Evolutionary conservation across 2,888 invertebrate species (phyloP).

Genomic region (Morpho achilles): DNA sequence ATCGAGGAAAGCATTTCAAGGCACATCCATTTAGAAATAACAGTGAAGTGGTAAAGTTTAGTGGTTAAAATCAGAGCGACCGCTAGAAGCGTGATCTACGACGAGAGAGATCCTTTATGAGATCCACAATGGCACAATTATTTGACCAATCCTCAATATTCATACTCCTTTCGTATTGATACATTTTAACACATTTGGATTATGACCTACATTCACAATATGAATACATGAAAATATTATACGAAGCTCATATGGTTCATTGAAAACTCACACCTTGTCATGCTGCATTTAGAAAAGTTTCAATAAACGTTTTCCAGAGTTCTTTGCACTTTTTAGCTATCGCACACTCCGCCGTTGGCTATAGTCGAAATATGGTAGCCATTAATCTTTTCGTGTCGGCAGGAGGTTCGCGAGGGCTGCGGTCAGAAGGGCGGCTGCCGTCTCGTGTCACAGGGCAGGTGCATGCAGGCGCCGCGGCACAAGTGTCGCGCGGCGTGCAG

Average conservation of each 20-base stretch:
- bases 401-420: slow-evolving; percentile 49
- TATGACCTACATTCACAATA: slow-evolving; percentile 27
- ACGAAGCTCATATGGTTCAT: slow-evolving; percentile 65
- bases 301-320: slow-evolving; percentile 17
- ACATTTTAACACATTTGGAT: slow-evolving; percentile 34
- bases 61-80: slow-evolving; percentile 56
- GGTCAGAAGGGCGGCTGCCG: slow-evolving; percentile 57
- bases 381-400: slow-evolving; percentile 66
- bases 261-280: slow-evolving; percentile 59
- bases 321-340: slow-evolving; percentile 33
- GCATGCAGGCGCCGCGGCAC: slow-evolving; percentile 59
- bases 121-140: slow-evolving; percentile 34
- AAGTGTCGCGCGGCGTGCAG: slow-evolving; percentile 59
- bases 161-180: slow-evolving; percentile 24
- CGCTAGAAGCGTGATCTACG: slow-evolving; percentile 67
- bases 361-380: slow-evolving; percentile 59
- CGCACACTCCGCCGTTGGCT: slow-evolving; percentile 59
- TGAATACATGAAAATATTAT: slow-evolving; percentile 55
- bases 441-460: slow-evolving; percentile 50
- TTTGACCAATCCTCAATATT: slow-evolving; percentile 24
- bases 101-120: slow-evolving; percentile 32
- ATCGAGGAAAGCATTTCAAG: slow-evolving; percentile 77
- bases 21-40: slow-evolving; percentile 79
- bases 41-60: slow-evolving; percentile 55
- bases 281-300: slow-evolving; percentile 36